A percentile compares a stretch with the other conserved stretches of the same genome.
Conservation (phyloP, 2,797 vertebrate genomes). For the Falco peregrinus region DNA sequence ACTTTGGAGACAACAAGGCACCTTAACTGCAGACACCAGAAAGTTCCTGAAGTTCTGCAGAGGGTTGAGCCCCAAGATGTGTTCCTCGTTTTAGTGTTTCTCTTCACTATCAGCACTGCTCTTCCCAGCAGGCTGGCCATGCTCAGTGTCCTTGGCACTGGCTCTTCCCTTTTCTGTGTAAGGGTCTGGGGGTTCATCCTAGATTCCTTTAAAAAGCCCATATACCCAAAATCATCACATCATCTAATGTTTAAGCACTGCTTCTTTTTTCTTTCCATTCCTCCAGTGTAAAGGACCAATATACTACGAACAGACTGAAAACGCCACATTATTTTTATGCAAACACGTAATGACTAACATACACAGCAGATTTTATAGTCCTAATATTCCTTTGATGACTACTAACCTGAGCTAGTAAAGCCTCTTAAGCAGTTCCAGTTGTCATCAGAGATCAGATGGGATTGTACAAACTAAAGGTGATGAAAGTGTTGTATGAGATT, state of each 20-base stretch:
- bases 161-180: neutral
- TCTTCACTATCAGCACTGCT: neutral
- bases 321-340: neutral
- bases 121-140: neutral
- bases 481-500: conserved; percentile 3
- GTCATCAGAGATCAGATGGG: conserved; percentile 26
- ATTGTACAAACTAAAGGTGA: conserved; percentile 35
- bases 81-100: neutral
- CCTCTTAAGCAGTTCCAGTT: conserved; percentile 22
- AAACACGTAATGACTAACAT: neutral
- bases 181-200: neutral
- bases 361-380: neutral
- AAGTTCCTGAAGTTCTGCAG: neutral
- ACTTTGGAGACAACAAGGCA: neutral
- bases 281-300: neutral
- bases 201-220: neutral
- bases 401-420: neutral
- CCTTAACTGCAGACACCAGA: neutral
- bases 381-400: conserved; percentile 7
- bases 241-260: neutral
- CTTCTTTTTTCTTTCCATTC: neutral
- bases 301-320: neutral
- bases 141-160: neutral
- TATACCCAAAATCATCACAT: neutral
- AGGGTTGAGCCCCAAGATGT: neutral